Evolutionary conservation across 1,140 invertebrate genomes (phyloP).

Genomic region (Spodoptera frugiperda): DNA sequence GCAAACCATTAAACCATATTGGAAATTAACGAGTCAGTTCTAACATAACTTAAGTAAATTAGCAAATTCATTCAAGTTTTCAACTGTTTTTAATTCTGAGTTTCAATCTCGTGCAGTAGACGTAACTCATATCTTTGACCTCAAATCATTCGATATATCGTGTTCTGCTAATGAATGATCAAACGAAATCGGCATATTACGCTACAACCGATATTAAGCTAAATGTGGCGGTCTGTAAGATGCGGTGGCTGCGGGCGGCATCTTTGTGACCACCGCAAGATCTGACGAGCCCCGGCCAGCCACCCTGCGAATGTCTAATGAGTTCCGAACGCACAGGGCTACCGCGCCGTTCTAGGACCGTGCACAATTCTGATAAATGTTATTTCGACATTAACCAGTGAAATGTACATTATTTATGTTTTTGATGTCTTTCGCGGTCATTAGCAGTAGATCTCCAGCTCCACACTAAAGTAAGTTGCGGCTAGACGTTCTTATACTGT

Average conservation of each 20-base stretch:
- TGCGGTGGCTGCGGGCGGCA: slow-evolving; percentile 43
- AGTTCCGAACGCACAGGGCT: slow-evolving; percentile 57
- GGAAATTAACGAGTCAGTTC: no score
- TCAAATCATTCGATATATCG: not conserved
- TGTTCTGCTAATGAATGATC: slow-evolving; percentile 45
- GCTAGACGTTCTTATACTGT: no score
- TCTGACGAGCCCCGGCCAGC: slow-evolving; percentile 44
- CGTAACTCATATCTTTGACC: no score
- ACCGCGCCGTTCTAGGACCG: slow-evolving; percentile 28
- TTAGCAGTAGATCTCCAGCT: no score
- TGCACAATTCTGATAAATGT: not conserved
- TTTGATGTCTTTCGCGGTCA: no score
- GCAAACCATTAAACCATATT: no score
- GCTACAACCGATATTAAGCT: slow-evolving; percentile 36
- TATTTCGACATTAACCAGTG: not conserved
- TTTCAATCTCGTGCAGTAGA: no score
- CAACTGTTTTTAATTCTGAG: no score
- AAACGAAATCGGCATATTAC: slow-evolving; percentile 35
- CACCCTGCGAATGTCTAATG: slow-evolving; percentile 66
- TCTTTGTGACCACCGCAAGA: slow-evolving; percentile 43
- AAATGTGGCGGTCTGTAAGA: slow-evolving; percentile 39
- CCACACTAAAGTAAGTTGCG: no score
- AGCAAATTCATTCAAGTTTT: no score
- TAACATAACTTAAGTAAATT: no score
- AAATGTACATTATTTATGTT: not conserved